Evolutionary conservation across 2,113 vertebrate species (phyloP), one percentile per base, ranked within the genome.

Genomic region (Poeciliopsis turrubarensis): DNA sequence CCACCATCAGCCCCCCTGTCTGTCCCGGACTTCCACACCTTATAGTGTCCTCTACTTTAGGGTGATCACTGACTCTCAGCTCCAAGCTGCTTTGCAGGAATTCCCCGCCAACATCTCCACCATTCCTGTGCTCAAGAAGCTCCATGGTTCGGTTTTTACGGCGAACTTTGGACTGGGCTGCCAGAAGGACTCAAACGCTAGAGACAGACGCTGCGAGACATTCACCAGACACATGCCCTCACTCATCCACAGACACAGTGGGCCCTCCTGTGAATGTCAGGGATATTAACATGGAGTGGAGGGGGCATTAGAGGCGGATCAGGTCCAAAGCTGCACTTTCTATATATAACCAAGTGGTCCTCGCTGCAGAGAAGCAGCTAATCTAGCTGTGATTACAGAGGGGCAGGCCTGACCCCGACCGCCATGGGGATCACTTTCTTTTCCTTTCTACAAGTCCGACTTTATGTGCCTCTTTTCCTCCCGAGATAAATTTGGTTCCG

Each of bases 331-430:
- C 92, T 90, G 83, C 76, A 83, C 81, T 73, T 66, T 91, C 94
- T 98, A 98, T 96, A 97, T 97, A 95, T 98, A 97, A 95, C 94
- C 83, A 67, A 86, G 92, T 89, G 91, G 89, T 89, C 87, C 81
- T 71, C 70, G 70, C 60, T 78, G 70, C 84, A 89, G 79, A 85
- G 87, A 85, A 78, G 89, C 88, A 84, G 86, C 88, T 94, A 95
- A 95, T 94, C 93, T 94, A 90, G 90, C 75, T 74, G 61, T 92
- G 92, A 94, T 90, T 92, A 93, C 77, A 81, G 75, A 72, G 70
- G 61, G 71, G 68, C 71, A 82, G 84, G 75, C 82, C 81, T 73
- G 78, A 85, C 79, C 84, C 60, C n/a, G 64, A 65, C 70, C 0
- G 57, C 79, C 73, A 85, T 71, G 67, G 44, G 76, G 77, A 87